Evolutionary conservation across 1,140 invertebrate genomes (phyloP), one percentile per base, ranked within the genome.

Genomic region (Trichonephila inaurata): DNA sequence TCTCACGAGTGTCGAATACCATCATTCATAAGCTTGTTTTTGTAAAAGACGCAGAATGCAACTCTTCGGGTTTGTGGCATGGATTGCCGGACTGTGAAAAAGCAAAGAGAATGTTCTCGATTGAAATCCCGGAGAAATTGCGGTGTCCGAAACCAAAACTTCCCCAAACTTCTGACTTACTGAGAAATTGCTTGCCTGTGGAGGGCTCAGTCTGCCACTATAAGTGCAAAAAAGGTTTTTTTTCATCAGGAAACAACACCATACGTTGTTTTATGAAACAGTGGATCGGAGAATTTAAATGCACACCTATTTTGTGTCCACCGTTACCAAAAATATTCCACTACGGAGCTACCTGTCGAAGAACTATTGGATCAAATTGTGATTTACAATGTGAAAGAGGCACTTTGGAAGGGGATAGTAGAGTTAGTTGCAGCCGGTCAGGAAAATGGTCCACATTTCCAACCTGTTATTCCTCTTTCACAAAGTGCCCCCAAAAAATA

Each of bases 181-280:
- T 66, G 83, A 24, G 19, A 10, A 62, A 8, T 0, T 91, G 89
- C n/a, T 83, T n/a, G 7, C 2, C 3, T 8, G 1, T n/a, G 16
- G 89, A 82, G 19, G 89, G 89, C 4, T 83, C 77, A 12, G 69
- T 83, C n/a, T 91, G 89, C 33, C 44, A 19, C 10, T 44, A 61
- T 12, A 72, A 58, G 12, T 91, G 89, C 19, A 24, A 51, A 64
- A 16, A 91, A 64, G 89, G 81, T 16, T 91, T 64, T 51, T 8
- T 44, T n/a, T 44, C 60, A 2, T 40, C 64, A 14, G 81, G 81
- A 2, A 58, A 18, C 4, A 12, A 83, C 14, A 24, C 24, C 10
- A 81, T 91, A 18, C 72, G 89, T n/a, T 91, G 89, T 51, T 6
- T 24, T 19, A 61, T 64, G 19, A 91, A 24, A 19, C 62, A 44